Base-by-base conservation (phyloP, 2,113 vertebrate genomes). In the Sciurus niger region DNA sequence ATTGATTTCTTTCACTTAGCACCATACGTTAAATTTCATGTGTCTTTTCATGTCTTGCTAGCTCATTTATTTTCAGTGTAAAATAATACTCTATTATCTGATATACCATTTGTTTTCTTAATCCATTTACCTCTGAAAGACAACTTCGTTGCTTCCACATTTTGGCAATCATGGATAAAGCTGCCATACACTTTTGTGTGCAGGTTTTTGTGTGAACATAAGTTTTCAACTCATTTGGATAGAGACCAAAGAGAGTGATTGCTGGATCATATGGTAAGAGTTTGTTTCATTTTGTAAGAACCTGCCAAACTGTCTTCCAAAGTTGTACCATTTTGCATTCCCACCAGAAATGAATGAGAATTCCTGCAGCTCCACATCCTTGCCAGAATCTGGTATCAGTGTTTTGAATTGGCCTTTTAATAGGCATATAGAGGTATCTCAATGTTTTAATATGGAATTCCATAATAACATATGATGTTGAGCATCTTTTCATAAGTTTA, bases 221-320 rank as follows among this genome's bases (percentile, higher is more conserved):
- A 73, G 46, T 89, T 94, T 89, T 84, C 78, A 89, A 68, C 30
- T 84, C 70, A 94, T 90, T 84, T 94, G 79, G 86, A 90, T 68
- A 90, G 51, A 90, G 37, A 94, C 70, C 86, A 84, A 79, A 43
- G 48, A 68, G 46, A 90, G 3, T 63, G 30, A 84, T 65, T 94
- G 70, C 70, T 90, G 70, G 22, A 76, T 94, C 70, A 94, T 68
- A 89, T 84, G 79, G 58, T 94, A 89, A 94, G 79, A 84, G 37
- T 77, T 82, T n/a, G n/a, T 77, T 77, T 90, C 63, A 55, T 84
- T 84, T 84, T 76, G 24, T 77, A 77, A 46, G 70, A 84, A 78
- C 67, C 70, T 94, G 70, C 37, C 72, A 90, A 77, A 83, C 37
- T 55, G n/a, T 67, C 78, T 83, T 43, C 78, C 68, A 67, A 76